Evolutionary conservation across 2,797 vertebrate genomes (phyloP).

Genomic region (Chiroxiphia lanceolata): DNA sequence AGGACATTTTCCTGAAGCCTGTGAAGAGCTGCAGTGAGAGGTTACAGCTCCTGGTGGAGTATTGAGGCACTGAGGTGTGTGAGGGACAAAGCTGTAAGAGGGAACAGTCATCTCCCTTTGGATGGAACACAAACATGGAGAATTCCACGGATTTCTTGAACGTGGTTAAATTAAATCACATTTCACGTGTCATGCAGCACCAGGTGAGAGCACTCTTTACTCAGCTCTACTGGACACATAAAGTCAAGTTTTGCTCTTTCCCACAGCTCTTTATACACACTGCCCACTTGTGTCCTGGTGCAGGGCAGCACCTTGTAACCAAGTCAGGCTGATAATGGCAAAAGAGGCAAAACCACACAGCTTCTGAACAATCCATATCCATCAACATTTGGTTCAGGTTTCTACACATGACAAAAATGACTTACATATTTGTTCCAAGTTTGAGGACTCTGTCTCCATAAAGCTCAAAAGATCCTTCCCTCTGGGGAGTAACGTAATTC

Average conservation of each 20-base stretch:
- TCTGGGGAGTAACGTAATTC: constrained; percentile 82
- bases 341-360: background rate
- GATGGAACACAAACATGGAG: background rate
- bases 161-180: background rate
- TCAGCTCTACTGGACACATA: background rate
- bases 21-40: background rate
- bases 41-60: background rate
- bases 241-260: background rate
- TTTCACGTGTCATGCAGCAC: background rate
- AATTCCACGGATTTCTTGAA: background rate
- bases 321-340: background rate
- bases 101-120: background rate
- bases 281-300: background rate
- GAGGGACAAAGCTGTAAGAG: background rate
- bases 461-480: constrained; percentile 92
- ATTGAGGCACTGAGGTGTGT: background rate
- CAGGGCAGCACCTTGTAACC: background rate
- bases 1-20: background rate
- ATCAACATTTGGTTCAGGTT: background rate
- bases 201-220: background rate
- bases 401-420: background rate
- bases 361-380: background rate
- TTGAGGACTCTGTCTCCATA: constrained; percentile 93
- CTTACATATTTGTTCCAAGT: constrained; percentile 97
- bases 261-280: background rate